These are phyloP conservation scores for Plectus sambesii DNA, from an alignment of 1,140 invertebrate species.

Conservation along the genomic window DNA sequence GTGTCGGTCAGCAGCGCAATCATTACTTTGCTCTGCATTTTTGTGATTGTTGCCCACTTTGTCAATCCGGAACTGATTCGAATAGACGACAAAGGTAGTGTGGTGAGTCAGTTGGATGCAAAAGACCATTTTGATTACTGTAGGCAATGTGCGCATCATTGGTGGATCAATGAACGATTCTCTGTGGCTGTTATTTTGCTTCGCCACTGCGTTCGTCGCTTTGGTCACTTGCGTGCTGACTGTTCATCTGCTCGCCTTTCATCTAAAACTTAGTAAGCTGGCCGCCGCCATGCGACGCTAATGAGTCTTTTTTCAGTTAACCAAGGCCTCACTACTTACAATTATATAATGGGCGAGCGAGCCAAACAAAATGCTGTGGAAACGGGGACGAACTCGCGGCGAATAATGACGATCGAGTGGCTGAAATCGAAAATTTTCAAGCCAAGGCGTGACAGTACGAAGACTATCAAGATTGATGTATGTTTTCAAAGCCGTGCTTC, in stretches of 20 bases:
- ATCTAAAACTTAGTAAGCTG: no score
- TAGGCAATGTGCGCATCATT: conserved; percentile 3
- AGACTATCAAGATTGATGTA: no score
- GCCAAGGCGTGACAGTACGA: no score
- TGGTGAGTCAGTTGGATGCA: not conserved
- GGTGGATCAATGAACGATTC: conserved; percentile 7
- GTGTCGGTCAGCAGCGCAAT: conserved; percentile 1
- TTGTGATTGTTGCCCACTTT: conserved; percentile 11
- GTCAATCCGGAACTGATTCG: conserved; percentile 8
- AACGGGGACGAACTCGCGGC: conserved; percentile 4
- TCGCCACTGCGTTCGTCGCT: not conserved
- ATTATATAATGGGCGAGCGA: conserved; percentile 8
- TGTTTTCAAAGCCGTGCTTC: no score
- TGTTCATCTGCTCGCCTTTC: conserved; percentile 17
- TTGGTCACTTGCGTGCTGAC: conserved; percentile 6
- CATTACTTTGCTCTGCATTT: conserved; percentile 8
- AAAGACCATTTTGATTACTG: conserved; percentile 12
- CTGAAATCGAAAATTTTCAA: not conserved
- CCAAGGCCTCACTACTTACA: conserved; percentile 9
- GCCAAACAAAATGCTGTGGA: conserved; percentile 7
- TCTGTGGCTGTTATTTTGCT: conserved; percentile 5
- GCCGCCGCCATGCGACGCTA: no score
- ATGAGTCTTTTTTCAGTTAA: conserved; percentile 14
- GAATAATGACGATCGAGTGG: conserved; percentile 13
- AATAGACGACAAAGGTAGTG: conserved; percentile 2